These are phyloP conservation scores for Porites australiensis DNA, from an alignment of 64 coral and sea anemone species.

Conservation along the genomic window DNA sequence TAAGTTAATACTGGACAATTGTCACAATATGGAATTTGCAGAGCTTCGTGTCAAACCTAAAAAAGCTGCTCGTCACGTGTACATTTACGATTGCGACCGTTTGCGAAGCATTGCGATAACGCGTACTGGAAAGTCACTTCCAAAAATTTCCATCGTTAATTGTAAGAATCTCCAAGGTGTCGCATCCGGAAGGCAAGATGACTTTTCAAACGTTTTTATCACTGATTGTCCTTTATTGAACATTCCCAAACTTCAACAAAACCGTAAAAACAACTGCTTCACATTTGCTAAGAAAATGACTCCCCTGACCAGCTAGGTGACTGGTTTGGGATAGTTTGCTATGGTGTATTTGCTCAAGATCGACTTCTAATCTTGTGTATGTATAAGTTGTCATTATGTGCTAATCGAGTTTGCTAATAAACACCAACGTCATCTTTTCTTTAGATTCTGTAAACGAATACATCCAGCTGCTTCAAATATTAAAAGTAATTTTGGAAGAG, in stretches of 20 bases:
- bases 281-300: background rate
- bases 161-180: conserved; percentile 18
- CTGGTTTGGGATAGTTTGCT: too few relatives aligned
- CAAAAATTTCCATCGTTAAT: background rate
- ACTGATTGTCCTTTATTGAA: background rate
- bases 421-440: too few relatives aligned
- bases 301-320: too few relatives aligned
- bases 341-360: too few relatives aligned
- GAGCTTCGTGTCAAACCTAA: conserved; percentile 20
- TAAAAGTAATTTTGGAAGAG: too few relatives aligned
- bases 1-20: conserved; percentile 3
- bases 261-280: background rate
- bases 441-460: too few relatives aligned
- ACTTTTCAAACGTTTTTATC: background rate
- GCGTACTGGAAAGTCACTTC: background rate
- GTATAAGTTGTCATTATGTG: too few relatives aligned
- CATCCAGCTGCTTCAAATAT: too few relatives aligned
- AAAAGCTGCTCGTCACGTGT: background rate
- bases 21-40: conserved; percentile 16
- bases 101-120: conserved; percentile 22
- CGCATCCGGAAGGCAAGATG: background rate
- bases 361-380: too few relatives aligned
- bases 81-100: conserved; percentile 1
- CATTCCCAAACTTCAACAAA: conserved; percentile 20
- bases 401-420: too few relatives aligned